Evolutionary conservation across 1,140 invertebrate genomes (phyloP), one percentile per base, ranked within the genome.

Genomic region (Onthophagus taurus): DNA sequence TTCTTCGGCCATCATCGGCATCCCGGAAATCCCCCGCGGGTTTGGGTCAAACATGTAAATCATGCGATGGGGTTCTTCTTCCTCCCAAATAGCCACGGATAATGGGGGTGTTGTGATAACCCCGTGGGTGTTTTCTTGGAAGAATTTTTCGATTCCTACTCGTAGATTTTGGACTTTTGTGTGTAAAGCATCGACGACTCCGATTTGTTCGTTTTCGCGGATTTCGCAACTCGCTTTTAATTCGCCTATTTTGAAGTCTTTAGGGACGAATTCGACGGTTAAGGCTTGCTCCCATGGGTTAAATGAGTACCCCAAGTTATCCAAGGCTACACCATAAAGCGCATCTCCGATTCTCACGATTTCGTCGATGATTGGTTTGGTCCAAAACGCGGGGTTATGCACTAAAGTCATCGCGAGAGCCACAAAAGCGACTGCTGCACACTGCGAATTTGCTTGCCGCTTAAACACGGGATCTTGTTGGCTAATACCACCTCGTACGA

Each of bases 41-140:
- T 71, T 68, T 0, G 71, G 69, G 58, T 74, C 70, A 55, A 70
- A 64, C 64, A 74, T 63, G 48, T 70, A 74, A 43, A 59, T 65
- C 0, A 61, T 17, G 5, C 12, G 61, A 1, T 50, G 43, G 2
- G 49, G 43, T 13, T 53, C 64, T 1, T 53, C 35, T 14, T 63
- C 60, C n/a, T 67, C 56, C 70, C 70, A 74, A 24, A 74, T 57
- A 0, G 64, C 66, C 29, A 67, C 59, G 1, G 67, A 65, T 34
- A 65, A 53, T 11, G 63, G 58, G 17, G 59, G 56, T 4, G 66
- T 66, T 58, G 69, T 63, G 6, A 72, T 42, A 9, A 72, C 59
- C 0, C 70, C 70, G 44, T 70, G 66, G 0, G 64, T 63, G 53
- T 72, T 66, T 11, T 53, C 48, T 44, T 67, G 57, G 50, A 74